Evolutionary conservation across 1,140 invertebrate genomes (phyloP), one percentile per base, ranked within the genome.

Genomic region (Daktulosphaira vitifoliae): DNA sequence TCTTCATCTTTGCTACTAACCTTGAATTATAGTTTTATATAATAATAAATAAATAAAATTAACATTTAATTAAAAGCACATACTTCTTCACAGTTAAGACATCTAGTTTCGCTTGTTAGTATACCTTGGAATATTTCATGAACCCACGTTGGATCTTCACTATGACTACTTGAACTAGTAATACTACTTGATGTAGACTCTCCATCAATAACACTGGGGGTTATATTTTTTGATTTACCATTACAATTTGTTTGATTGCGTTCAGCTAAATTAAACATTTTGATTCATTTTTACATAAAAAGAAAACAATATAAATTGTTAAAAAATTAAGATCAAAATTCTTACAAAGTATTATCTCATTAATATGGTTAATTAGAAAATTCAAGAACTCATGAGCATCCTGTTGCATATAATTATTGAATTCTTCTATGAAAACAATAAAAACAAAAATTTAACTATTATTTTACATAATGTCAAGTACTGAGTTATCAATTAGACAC

Each of bases 91-190:
- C 97, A 99, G 78, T 98, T 98, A 68, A 99, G 82, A 81, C 97
- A 99, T 71, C 94, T 80, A 0, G 97, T 99, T 81, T 99, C 97
- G 76, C 96, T 98, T 7, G 96, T 99, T 44, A 99, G 79, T 49
- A 96, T 98, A 52, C 97, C 97, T 80, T 99, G 96, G 77, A 99
- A 99, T 72, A 99, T 98, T 79, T 99, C 96, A 75, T 98, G 96
- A 65, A 99, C 95, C 96, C 96, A 99, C 0, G 93, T 98, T 20
- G 92, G 91, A 70, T 97, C 93, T 16, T 87, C 82, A 68, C 85
- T 83, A 53, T 79, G 54, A 62, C 76, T 71, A 67, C 73, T 73
- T 38, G 71, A 62, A 20, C 56, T 62, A 48, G 42, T 62, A 8
- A 62, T 33, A 64, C 73, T 77, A 26, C 75, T 75, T 72, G 76